Conservation (phyloP, 2,888 invertebrate species). For the Ochropleura plecta region DNA sequence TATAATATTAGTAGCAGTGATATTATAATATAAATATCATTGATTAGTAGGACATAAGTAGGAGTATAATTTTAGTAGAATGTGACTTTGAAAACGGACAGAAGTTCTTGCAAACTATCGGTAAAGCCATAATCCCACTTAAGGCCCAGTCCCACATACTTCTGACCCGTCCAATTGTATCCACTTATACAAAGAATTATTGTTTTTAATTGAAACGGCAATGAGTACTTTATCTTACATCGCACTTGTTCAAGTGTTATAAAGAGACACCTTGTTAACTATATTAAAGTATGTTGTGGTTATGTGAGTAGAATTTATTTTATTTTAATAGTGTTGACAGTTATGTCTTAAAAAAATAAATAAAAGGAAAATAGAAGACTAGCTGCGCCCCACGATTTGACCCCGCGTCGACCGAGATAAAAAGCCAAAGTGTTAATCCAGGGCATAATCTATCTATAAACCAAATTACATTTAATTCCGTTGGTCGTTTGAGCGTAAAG, state of each 20-base stretch:
- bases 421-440: too few relatives aligned
- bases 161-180: constrained; percentile 39
- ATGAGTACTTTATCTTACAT: constrained; percentile 54
- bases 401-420: too few relatives aligned
- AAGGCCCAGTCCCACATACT: constrained; percentile 12
- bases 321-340: neutral
- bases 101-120: neutral
- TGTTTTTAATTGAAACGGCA: constrained; percentile 80
- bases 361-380: too few relatives aligned
- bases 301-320: constrained; percentile 9
- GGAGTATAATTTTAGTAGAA: neutral
- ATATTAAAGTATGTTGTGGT: constrained; percentile 10
- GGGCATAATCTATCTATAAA: too few relatives aligned
- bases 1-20: too few relatives aligned
- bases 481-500: too few relatives aligned
- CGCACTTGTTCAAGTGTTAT: constrained; percentile 17
- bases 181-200: constrained; percentile 67
- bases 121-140: constrained; percentile 27
- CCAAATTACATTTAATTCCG: too few relatives aligned
- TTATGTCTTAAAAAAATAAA: neutral
- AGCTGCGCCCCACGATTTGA: too few relatives aligned
- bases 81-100: neutral
- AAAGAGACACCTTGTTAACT: constrained; percentile 16
- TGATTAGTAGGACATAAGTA: too few relatives aligned
- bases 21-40: too few relatives aligned